These are phyloP conservation scores for Archegozetes longisetosus DNA, from an alignment of 1,140 invertebrate species.

Conservation along the genomic window DNA sequence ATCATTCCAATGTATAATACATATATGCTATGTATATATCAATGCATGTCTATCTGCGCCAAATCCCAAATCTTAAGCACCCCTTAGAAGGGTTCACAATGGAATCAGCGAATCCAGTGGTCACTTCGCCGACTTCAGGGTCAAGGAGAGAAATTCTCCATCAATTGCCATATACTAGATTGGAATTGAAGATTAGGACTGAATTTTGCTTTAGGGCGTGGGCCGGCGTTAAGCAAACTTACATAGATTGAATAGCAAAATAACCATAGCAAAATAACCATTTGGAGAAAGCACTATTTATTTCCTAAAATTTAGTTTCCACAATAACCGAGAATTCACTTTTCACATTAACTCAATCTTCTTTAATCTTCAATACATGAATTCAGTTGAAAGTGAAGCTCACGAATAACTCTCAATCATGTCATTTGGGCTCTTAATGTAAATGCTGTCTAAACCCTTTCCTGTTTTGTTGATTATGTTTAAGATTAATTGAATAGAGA, in stretches of 20 bases:
- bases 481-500: too few species aligned
- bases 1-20: not conserved
- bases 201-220: not conserved
- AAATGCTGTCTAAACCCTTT: too few species aligned
- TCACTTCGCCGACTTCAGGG: not conserved
- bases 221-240: not conserved
- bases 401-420: too few species aligned
- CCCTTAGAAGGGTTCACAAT: conserved; percentile 1
- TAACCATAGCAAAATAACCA: not conserved
- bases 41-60: not conserved
- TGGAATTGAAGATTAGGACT: not conserved
- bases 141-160: not conserved
- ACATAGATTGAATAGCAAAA: not conserved
- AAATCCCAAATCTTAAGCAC: not conserved
- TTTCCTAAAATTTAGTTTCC: not conserved
- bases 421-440: too few species aligned
- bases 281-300: not conserved
- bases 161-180: not conserved
- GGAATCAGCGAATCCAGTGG: not conserved
- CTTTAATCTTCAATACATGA: too few species aligned
- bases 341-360: too few species aligned
- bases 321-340: too few species aligned
- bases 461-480: too few species aligned
- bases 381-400: too few species aligned
- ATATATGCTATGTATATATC: not conserved